Percentiles rank a stretch among this genome's conserved stretches.
phyloP scores from a whole-genome alignment of 2,113 vertebrate species.

The Maccullochella peelii region DNA sequence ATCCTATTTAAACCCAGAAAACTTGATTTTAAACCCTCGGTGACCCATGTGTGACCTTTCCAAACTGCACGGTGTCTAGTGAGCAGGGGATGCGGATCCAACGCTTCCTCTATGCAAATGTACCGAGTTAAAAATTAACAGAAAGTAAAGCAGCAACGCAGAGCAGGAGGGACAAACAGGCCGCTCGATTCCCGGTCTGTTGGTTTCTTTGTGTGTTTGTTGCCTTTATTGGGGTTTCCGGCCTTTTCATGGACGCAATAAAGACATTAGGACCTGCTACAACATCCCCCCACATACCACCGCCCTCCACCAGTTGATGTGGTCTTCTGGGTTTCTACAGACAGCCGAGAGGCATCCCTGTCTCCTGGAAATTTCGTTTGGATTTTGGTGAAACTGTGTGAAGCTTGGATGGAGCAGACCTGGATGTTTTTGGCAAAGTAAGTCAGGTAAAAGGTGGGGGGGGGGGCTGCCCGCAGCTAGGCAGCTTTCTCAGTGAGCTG shows the following conservation, averaged over 20 bases:
- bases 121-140: constrained; percentile 69
- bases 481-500: background rate
- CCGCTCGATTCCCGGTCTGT: constrained; percentile 21
- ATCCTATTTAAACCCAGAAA: background rate
- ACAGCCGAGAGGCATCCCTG: background rate
- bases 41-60: constrained; percentile 59
- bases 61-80: constrained; percentile 27
- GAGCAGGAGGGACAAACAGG: constrained; percentile 35
- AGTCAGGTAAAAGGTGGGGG: constrained; percentile 1
- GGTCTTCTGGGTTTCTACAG: background rate
- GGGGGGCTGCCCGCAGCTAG: background rate
- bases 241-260: constrained; percentile 79
- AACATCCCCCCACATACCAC: constrained; percentile 10
- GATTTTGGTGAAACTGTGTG: background rate
- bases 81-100: constrained; percentile 38
- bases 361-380: background rate
- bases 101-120: constrained; percentile 58
- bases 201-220: constrained; percentile 60
- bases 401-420: background rate
- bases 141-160: constrained; percentile 26
- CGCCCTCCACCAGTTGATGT: background rate
- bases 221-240: constrained; percentile 81
- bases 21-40: constrained; percentile 11
- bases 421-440: background rate
- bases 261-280: constrained; percentile 69